These are phyloP conservation scores for Hypselothyrea guttata DNA, from an alignment of 2,888 invertebrate genomes.

Conservation along the genomic window DNA sequence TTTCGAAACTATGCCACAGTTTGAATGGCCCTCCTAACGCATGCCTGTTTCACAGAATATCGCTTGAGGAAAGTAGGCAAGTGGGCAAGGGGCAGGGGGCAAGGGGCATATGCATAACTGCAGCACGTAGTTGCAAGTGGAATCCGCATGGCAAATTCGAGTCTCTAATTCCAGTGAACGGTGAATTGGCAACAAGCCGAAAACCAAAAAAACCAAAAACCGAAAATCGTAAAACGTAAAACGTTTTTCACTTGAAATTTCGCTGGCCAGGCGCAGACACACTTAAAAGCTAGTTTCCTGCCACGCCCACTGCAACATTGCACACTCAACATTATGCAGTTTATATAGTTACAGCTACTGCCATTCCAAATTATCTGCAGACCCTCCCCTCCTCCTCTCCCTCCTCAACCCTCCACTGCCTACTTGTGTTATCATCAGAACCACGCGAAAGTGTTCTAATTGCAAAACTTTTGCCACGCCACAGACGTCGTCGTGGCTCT, in stretches of 20 bases:
- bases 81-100: too few relatives aligned
- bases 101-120: not conserved
- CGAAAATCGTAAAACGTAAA: too few relatives aligned
- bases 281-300: conserved; percentile 73
- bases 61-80: too few relatives aligned
- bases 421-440: conserved; percentile 48
- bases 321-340: not conserved
- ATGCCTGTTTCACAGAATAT: too few relatives aligned
- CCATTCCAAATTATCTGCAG: too few relatives aligned
- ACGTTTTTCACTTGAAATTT: conserved; percentile 38
- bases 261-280: conserved; percentile 56
- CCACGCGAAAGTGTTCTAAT: conserved; percentile 65
- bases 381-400: too few relatives aligned
- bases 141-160: not conserved
- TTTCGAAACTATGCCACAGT: conserved; percentile 46
- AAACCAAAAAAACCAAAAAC: too few relatives aligned
- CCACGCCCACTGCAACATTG: conserved; percentile 47
- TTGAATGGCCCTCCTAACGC: conserved; percentile 23
- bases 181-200: conserved; percentile 36
- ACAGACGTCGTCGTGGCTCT: conserved; percentile 20
- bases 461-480: conserved; percentile 62
- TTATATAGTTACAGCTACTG: not conserved
- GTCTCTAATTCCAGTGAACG: conserved; percentile 34
- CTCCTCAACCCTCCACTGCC: not conserved
- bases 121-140: not conserved